Base-by-base conservation (phyloP, 2,797 vertebrate genomes). In the Halcyon smyrnensis region DNA sequence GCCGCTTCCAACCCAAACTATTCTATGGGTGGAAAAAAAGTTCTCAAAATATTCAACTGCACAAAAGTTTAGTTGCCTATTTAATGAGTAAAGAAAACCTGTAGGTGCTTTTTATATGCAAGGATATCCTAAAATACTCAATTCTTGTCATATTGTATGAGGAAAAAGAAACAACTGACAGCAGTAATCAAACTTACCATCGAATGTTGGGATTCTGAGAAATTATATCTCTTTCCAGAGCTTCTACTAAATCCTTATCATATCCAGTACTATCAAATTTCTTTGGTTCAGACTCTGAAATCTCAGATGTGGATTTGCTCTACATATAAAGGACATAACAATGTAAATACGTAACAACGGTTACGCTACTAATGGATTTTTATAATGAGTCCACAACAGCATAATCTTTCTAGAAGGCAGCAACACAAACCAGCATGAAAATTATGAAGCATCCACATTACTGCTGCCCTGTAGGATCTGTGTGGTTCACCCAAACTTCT, bases 241-340 rank as follows among this genome's bases (percentile, higher is more conserved):
- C 98, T 92, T 99, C 99, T 87, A 99, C 99, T n/a, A 99, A 98
- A 92, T 99, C 99, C 97, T 99, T 99, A 97, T 99, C 99, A 68
- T 99, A 99, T 84, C 99, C 99, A 34, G 98, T 98, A 75, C 99
- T 98, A 73, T 99, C 99, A 98, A 99, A 99, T 97, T 97, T 99
- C 96, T 98, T 99, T 89, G 98, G 97, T 94, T 99, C 99, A 48
- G 98, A 98, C 92, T 99, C 99, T 76, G 99, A 98, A 90, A 98
- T 97, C 79, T 99, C 99, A 84, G 98, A 95, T 48, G 98, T 93
- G 41, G 98, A 97, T 96, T 98, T 98, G 93, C 91, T 98, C 98
- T 98, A 95, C 8, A 57, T 19, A 75, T 60, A 57, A 68, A 92
- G 85, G 76, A 94, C 23, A 89, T 1, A 86, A 84, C 15, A 89